These are phyloP conservation scores for Brachyalestes nurse DNA, from an alignment of 2,797 vertebrate genomes.

Conservation along the genomic window DNA sequence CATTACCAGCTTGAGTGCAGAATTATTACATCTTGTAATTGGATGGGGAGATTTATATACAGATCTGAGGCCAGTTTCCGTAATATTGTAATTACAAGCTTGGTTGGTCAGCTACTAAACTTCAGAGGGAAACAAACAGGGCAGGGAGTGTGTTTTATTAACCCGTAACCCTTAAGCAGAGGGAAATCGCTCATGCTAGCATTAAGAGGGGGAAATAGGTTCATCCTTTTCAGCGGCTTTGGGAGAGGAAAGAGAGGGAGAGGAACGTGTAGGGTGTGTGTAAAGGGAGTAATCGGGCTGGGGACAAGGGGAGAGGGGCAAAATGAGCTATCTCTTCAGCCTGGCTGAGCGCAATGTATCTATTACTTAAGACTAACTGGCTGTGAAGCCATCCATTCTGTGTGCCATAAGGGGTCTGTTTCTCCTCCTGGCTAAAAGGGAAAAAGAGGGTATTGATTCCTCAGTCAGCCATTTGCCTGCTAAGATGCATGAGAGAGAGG, in stretches of 20 bases:
- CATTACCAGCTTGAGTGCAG: conserved; percentile 64
- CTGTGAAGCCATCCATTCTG: conserved; percentile 84
- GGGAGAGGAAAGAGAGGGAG: conserved; percentile 77
- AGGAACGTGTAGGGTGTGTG: conserved; percentile 82
- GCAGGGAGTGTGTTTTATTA: conserved; percentile 88
- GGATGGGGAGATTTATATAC: conserved; percentile 69
- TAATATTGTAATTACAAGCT: conserved; percentile 64
- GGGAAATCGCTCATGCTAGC: conserved; percentile 80
- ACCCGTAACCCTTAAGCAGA: conserved; percentile 85
- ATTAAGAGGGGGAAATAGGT: conserved; percentile 80
- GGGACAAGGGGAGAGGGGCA: conserved; percentile 58
- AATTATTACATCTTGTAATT: conserved; percentile 74
- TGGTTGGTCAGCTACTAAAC: conserved; percentile 71
- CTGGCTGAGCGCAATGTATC: conserved; percentile 84
- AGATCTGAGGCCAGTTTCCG: conserved; percentile 49
- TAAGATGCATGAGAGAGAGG: conserved; percentile 60
- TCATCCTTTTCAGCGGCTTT: conserved; percentile 80
- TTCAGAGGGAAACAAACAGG: conserved; percentile 90
- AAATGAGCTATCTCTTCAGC: conserved; percentile 84
- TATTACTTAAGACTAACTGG: conserved; percentile 87
- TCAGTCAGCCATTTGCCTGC: conserved; percentile 65
- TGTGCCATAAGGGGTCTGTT: conserved; percentile 75
- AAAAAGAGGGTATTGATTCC: conserved; percentile 76
- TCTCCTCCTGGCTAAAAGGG: conserved; percentile 73
- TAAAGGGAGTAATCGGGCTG: conserved; percentile 80